Evolutionary conservation across 2,888 invertebrate genomes (phyloP).

Genomic region (Dinocampus coccinellae): DNA sequence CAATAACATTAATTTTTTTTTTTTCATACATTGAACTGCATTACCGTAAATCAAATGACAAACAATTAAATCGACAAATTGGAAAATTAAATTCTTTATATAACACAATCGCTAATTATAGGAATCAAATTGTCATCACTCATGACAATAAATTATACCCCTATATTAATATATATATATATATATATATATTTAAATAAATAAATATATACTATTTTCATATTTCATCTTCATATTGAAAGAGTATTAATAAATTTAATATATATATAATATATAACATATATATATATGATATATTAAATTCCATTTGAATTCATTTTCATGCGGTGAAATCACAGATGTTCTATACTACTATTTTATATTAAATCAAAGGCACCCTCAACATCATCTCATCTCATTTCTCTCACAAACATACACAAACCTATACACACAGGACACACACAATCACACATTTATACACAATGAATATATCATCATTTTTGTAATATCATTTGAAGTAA

Average conservation of each 20-base stretch:
- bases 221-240: background rate
- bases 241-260: background rate
- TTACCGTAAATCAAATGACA: slow-evolving; percentile 59
- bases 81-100: slow-evolving; percentile 57
- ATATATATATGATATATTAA: background rate
- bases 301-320: slow-evolving; percentile 1
- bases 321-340: background rate
- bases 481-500: slow-evolving; percentile 45
- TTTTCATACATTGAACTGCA: slow-evolving; percentile 51
- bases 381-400: no score
- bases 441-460: no score
- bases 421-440: no score
- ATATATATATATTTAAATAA: background rate
- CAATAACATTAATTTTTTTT: slow-evolving; percentile 44
- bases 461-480: background rate
- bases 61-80: slow-evolving; percentile 57
- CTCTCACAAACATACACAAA: no score
- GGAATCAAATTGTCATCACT: slow-evolving; percentile 31
- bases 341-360: background rate
- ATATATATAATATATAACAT: background rate
- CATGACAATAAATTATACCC: slow-evolving; percentile 32
- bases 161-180: no score
- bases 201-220: background rate
- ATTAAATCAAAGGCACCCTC: background rate
- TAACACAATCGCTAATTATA: slow-evolving; percentile 46